Base-by-base conservation (phyloP, 35 echinoderm and acorn worm species). In the Strongylocentrotus purpuratus region DNA sequence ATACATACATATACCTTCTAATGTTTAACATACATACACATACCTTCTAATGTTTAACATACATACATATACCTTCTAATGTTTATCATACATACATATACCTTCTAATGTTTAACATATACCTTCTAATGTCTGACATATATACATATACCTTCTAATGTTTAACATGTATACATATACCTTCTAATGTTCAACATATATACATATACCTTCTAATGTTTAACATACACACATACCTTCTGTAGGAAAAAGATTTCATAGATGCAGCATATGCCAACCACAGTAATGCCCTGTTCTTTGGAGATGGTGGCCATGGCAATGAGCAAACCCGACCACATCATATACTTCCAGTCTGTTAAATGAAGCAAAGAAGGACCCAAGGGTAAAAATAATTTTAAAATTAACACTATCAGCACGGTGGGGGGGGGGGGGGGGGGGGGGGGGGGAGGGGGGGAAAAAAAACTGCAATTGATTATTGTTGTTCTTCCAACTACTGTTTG, bases 281-380 rank as follows among this genome's bases (percentile, higher is more conserved):
- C 87, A 25, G 97, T 96, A 31, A 98, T 98, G 20, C 97, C 97
- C 70, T 96, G 95, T 86, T 98, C 95, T 85, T 98, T 98, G 86
- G 94, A 98, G 48, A 98, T 33, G 25, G 97, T 98, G 86, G 97
- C 97, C 85, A 98, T 96, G 60, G 92, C 86, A 47, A 94, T 92
- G 35, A 98, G 96, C 48, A 95, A 32, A n/a, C 94, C 92, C 10
- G 97, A 94, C 25, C 88, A 52, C 9, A 95, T 46, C 31, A 98
- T 92, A 32, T 95, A 95, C 31, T 45, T 47, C 96, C 97, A 98
- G 45, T 96, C 97, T 96, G 95, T 31, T 28, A 93, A 86, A 92
- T 70, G 61, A 70, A 20, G 25, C 18, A 70, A 70, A 70, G 22
- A 70, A 22, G 4, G 18, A 70, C 22, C 33, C 32, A 35, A 88